Conservation (phyloP, 2,888 invertebrate genomes). For the Sesia apiformis region DNA sequence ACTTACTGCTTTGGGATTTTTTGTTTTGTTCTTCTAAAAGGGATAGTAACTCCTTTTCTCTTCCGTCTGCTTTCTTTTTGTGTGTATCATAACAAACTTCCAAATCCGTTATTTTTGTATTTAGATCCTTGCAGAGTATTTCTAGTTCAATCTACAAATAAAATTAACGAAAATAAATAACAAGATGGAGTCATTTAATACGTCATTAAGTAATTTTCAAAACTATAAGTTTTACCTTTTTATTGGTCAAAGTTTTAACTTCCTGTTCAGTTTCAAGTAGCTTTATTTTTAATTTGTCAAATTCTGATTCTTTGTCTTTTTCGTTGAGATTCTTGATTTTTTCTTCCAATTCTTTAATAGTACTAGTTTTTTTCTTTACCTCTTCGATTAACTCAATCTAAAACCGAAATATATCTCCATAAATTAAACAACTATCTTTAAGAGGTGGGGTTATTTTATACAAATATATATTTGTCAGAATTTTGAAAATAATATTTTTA, state of each 20-base stretch:
- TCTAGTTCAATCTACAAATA: slow-evolving; percentile 36
- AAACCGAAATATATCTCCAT: slow-evolving; percentile 10
- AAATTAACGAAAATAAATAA: too few relatives aligned
- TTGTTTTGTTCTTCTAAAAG: slow-evolving; percentile 46
- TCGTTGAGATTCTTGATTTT: slow-evolving; percentile 29
- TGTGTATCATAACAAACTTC: slow-evolving; percentile 71
- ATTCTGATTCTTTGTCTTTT: slow-evolving; percentile 29
- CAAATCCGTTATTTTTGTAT: slow-evolving; percentile 49
- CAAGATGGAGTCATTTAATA: too few relatives aligned
- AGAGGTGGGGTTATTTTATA: too few relatives aligned
- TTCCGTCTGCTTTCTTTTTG: slow-evolving; percentile 59
- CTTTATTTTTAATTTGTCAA: slow-evolving; percentile 32
- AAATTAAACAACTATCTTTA: too few relatives aligned
- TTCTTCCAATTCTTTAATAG: slow-evolving; percentile 39
- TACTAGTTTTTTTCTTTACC: slow-evolving; percentile 39
- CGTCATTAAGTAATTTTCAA: too few relatives aligned
- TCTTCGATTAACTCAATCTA: slow-evolving; percentile 59
- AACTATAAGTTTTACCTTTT: slow-evolving; percentile 20
- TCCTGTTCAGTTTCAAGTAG: slow-evolving; percentile 30
- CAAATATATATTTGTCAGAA: too few relatives aligned
- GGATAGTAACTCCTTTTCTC: slow-evolving; percentile 72
- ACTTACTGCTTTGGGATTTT: too few relatives aligned
- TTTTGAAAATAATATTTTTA: too few relatives aligned
- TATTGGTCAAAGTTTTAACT: slow-evolving; percentile 18
- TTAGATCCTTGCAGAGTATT: slow-evolving; percentile 29